These are phyloP conservation scores for Psittacula echo DNA, from an alignment of 2,797 vertebrate species.

Conservation along the genomic window DNA sequence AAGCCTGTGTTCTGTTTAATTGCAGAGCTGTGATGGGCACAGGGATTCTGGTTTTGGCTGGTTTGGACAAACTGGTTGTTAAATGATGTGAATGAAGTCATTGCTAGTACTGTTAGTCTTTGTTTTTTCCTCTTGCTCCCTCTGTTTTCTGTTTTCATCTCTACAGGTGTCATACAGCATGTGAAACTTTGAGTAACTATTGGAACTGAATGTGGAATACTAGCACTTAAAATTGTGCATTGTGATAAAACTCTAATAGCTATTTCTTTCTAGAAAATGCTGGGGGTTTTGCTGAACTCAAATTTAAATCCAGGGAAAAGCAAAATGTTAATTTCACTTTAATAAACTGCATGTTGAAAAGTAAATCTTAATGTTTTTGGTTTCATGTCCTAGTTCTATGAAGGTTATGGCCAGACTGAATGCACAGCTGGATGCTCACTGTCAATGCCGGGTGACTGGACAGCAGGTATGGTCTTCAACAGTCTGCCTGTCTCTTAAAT, in stretches of 20 bases:
- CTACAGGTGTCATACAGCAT: neutral
- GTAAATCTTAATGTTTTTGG: neutral
- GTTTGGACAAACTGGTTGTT: neutral
- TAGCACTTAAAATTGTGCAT: neutral
- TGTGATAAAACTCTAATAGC: neutral
- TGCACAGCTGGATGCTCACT: constrained; percentile 92
- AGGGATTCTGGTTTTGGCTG: neutral
- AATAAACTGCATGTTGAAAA: neutral
- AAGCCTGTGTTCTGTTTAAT: neutral
- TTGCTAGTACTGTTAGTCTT: neutral
- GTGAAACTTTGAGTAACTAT: neutral
- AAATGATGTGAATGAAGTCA: neutral
- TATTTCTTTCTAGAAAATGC: neutral
- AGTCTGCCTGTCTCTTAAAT: neutral
- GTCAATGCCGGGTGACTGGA: constrained; percentile 93
- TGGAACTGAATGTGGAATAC: neutral
- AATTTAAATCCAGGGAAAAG: neutral
- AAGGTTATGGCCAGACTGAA: constrained; percentile 98
- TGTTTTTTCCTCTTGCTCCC: neutral
- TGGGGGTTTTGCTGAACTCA: neutral
- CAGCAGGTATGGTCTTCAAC: constrained; percentile 83
- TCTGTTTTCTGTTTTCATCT: neutral
- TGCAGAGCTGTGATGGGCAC: neutral
- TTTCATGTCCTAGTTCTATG: constrained; percentile 87
- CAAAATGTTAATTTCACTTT: neutral